phyloP scores from a whole-genome alignment of 2,113 vertebrate genomes.

The Thunnus thynnus region DNA sequence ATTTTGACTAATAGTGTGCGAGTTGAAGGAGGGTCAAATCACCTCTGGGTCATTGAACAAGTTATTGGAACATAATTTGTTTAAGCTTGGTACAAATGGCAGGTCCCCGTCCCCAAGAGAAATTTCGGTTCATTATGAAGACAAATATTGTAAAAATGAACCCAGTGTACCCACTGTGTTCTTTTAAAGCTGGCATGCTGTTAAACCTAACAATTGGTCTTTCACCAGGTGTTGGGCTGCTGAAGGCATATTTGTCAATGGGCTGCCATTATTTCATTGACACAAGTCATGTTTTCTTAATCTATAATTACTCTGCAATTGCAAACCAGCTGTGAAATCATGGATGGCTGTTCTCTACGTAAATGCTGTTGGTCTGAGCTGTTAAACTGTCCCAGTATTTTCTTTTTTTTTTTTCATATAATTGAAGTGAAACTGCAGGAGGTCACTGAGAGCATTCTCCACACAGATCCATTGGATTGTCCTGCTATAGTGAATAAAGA shows the following conservation, averaged over 20 bases:
- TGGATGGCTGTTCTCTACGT: conserved; percentile 41
- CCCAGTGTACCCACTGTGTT: conserved; percentile 53
- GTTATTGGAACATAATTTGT: conserved; percentile 62
- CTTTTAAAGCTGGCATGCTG: conserved; percentile 62
- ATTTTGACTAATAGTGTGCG: conserved; percentile 60
- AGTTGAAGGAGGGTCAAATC: conserved; percentile 65
- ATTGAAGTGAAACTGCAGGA: conserved; percentile 53
- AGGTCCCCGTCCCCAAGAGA: conserved; percentile 46
- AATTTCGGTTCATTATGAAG: conserved; percentile 56
- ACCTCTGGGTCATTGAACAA: conserved; percentile 60
- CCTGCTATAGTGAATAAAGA: conserved; percentile 5
- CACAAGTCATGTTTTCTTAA: conserved; percentile 76
- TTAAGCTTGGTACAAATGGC: conserved; percentile 46
- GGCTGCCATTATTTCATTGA: conserved; percentile 75
- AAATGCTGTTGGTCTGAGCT: conserved; percentile 34
- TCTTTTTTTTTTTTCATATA: conserved; percentile 38
- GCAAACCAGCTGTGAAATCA: conserved; percentile 77
- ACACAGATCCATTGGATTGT: conserved; percentile 2
- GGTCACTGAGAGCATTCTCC: conserved; percentile 24
- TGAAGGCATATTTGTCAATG: conserved; percentile 68
- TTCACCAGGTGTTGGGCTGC: conserved; percentile 66
- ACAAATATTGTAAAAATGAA: conserved; percentile 65
- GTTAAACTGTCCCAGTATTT: conserved; percentile 42
- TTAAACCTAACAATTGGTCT: conserved; percentile 66
- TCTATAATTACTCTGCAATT: conserved; percentile 78